These are phyloP conservation scores for Micoletzkya japonica DNA, from an alignment of 2,888 invertebrate species.

Conservation along the genomic window DNA sequence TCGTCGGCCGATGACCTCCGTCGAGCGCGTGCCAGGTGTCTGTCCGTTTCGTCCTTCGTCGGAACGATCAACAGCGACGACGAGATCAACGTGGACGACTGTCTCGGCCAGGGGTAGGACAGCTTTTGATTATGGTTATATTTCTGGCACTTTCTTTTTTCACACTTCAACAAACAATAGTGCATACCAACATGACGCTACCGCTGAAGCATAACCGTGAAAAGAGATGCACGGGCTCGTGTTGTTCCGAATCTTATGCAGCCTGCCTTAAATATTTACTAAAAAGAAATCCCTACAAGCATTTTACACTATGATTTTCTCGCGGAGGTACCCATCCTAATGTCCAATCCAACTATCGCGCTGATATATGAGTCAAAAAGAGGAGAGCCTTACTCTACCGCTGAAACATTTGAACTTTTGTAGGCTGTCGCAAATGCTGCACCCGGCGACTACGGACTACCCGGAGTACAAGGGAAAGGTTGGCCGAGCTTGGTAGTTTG, in stretches of 20 bases:
- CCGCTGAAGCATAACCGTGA: no score
- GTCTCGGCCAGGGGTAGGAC: conserved; percentile 12
- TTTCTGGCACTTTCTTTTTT: neutral
- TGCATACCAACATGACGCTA: neutral
- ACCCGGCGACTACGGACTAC: conserved; percentile 22
- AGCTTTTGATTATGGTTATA: neutral
- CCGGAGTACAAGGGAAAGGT: conserved; percentile 24
- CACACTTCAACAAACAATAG: neutral
- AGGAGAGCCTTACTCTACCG: no score
- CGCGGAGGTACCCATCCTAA: no score
- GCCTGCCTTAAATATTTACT: no score
- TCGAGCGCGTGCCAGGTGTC: conserved; percentile 18
- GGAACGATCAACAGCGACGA: conserved; percentile 7
- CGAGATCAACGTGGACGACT: conserved; percentile 1
- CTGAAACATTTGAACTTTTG: no score
- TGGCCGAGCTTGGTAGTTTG: neutral
- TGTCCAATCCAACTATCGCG: no score
- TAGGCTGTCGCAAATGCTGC: conserved; percentile 9
- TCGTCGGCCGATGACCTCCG: conserved; percentile 9
- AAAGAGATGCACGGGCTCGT: no score
- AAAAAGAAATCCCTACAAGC: no score
- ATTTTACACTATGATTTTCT: no score
- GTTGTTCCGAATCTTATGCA: no score
- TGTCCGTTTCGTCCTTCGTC: conserved; percentile 21
- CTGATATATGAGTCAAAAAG: no score